A percentile compares a stretch with the other conserved stretches of the same genome.
Evolutionary conservation across 2,888 invertebrate species (phyloP).

Genomic region (Meteorus colon): DNA sequence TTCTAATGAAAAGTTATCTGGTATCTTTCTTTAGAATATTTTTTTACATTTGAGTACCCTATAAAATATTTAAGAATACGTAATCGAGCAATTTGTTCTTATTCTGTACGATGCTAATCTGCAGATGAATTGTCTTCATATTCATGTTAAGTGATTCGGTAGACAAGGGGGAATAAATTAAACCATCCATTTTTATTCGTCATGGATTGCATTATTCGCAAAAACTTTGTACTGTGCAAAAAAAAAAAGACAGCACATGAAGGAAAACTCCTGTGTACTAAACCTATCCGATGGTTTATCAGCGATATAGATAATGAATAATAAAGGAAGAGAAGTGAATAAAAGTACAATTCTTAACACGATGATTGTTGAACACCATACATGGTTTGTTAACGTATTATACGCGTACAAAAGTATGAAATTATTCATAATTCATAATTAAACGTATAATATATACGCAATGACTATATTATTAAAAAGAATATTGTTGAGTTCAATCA

Average conservation of each 20-base stretch:
- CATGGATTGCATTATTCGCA: neutral
- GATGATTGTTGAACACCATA: too few species aligned
- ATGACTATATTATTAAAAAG: too few species aligned
- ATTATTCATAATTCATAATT: neutral
- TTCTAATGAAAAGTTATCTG: too few species aligned
- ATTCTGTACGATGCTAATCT: neutral
- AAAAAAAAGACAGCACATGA: neutral
- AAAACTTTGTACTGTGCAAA: neutral
- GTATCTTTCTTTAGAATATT: too few species aligned
- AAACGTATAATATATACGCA: neutral
- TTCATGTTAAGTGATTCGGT: neutral
- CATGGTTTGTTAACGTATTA: too few species aligned
- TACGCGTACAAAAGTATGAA: too few species aligned
- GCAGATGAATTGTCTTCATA: neutral
- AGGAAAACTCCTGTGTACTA: neutral
- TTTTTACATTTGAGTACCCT: neutral
- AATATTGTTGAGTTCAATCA: neutral
- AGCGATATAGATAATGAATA: neutral
- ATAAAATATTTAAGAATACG: neutral
- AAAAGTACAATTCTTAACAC: neutral
- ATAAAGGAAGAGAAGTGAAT: neutral
- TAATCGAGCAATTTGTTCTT: conserved; percentile 12
- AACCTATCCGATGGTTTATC: neutral
- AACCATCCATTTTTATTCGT: neutral
- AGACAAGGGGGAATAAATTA: neutral